Evolutionary conservation across 2,113 vertebrate species (phyloP).

Genomic region (Progne subis): DNA sequence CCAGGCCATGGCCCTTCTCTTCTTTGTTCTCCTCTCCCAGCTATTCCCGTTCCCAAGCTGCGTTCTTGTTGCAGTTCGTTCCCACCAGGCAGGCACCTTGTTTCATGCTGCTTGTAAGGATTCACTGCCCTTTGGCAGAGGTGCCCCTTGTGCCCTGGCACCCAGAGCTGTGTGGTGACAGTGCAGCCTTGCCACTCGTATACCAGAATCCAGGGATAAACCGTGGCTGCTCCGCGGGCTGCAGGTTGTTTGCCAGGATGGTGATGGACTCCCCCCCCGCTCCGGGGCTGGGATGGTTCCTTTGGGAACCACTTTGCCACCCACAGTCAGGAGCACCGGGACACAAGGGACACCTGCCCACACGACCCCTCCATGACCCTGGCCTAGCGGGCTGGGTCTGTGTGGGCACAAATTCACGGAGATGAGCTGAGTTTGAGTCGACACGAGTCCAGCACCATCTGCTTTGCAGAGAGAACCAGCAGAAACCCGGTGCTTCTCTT

Average conservation of each 20-base stretch:
- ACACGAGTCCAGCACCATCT: accelerated
- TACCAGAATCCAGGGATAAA: neutral
- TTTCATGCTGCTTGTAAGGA: neutral
- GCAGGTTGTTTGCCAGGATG: neutral
- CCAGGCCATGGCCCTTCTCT: neutral
- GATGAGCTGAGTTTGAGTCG: neutral
- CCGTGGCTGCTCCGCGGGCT: accelerated
- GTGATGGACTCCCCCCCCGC: neutral
- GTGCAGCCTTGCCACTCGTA: neutral
- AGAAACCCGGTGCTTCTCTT: accelerated
- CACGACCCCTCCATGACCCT: accelerated
- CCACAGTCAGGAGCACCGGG: accelerated
- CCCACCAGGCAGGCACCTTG: neutral
- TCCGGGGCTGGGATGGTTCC: accelerated
- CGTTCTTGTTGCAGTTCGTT: neutral
- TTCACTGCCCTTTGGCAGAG: neutral
- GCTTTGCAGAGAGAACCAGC: neutral
- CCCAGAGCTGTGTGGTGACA: too few species aligned
- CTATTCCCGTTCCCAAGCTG: neutral
- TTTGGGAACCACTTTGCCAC: neutral
- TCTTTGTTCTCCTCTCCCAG: neutral
- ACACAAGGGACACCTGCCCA: accelerated
- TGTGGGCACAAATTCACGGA: neutral
- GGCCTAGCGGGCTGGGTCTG: accelerated
- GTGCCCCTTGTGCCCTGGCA: neutral